Evolutionary conservation across 2,888 invertebrate genomes (phyloP).

Genomic region (Nudaria mundana): DNA sequence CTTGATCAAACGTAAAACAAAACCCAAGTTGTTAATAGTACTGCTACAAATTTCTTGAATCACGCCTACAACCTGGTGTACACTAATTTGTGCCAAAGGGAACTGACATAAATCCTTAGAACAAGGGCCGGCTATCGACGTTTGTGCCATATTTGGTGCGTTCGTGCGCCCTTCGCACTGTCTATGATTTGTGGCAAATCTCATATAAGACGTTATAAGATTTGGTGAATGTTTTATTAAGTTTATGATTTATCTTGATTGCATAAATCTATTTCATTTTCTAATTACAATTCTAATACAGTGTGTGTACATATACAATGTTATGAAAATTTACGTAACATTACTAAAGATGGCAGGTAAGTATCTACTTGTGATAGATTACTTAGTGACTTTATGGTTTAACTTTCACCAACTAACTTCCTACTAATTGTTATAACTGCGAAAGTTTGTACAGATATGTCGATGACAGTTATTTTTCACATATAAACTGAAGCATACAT

Average conservation of each 20-base stretch:
- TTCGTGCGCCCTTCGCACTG: conserved; percentile 65
- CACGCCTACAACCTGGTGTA: conserved; percentile 66
- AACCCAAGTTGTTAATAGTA: no score
- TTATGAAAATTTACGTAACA: no score
- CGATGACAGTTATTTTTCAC: no score
- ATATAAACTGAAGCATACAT: no score
- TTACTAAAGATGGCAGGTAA: no score
- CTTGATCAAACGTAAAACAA: no score
- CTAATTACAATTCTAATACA: not conserved
- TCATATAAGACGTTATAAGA: conserved; percentile 26
- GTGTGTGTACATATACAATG: no score
- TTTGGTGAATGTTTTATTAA: conserved; percentile 31
- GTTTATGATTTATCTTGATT: conserved; percentile 12
- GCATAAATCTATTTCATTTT: not conserved
- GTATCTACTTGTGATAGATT: not conserved
- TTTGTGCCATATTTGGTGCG: conserved; percentile 62
- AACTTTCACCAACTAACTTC: no score
- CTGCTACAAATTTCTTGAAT: conserved; percentile 61
- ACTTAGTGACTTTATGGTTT: no score
- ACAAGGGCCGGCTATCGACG: conserved; percentile 61
- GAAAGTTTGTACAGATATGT: no score
- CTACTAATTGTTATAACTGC: no score
- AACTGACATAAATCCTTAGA: conserved; percentile 69
- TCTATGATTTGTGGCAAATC: conserved; percentile 68
- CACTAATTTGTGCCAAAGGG: conserved; percentile 75